These are phyloP conservation scores for Drosophila mettleri DNA, from an alignment of 2,888 invertebrate species.

Conservation along the genomic window DNA sequence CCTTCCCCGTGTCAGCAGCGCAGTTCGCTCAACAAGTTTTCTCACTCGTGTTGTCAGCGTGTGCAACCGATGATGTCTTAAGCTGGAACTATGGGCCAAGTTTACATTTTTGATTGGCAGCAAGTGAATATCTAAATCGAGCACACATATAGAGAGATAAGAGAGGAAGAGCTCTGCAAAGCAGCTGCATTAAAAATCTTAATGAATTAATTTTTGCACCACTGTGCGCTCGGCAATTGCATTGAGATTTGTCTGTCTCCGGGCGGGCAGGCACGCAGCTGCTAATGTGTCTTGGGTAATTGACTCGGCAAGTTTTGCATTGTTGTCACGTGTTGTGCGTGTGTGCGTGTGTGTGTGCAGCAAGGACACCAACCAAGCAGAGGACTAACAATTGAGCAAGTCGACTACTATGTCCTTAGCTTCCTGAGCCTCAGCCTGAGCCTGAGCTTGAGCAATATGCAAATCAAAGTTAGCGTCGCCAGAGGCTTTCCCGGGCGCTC, in stretches of 20 bases:
- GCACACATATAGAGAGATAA: not conserved
- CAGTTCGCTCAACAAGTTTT: constrained; percentile 70
- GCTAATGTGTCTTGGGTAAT: constrained; percentile 80
- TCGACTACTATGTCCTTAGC: constrained; percentile 23
- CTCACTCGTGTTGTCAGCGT: constrained; percentile 70
- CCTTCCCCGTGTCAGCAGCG: constrained; percentile 30
- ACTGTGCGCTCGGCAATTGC: constrained; percentile 55
- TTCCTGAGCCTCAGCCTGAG: constrained; percentile 23
- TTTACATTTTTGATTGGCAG: not conserved
- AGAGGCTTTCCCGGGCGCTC: constrained; percentile 28
- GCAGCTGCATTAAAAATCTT: not conserved
- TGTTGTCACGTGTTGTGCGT: constrained; percentile 72
- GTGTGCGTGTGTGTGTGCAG: constrained; percentile 24
- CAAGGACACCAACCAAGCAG: constrained; percentile 40
- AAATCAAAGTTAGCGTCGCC: constrained; percentile 68
- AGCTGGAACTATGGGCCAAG: constrained; percentile 36
- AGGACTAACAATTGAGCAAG: constrained; percentile 24
- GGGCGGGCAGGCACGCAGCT: constrained; percentile 51
- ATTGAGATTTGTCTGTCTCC: constrained; percentile 63
- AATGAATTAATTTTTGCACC: not conserved
- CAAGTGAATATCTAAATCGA: too few species aligned
- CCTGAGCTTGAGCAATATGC: constrained; percentile 55
- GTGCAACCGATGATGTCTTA: constrained; percentile 40
- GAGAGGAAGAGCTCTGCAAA: not conserved
- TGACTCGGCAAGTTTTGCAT: constrained; percentile 74